Evolutionary conservation across 2,113 vertebrate species (phyloP).

Genomic region (Chloropsis hardwickii): DNA sequence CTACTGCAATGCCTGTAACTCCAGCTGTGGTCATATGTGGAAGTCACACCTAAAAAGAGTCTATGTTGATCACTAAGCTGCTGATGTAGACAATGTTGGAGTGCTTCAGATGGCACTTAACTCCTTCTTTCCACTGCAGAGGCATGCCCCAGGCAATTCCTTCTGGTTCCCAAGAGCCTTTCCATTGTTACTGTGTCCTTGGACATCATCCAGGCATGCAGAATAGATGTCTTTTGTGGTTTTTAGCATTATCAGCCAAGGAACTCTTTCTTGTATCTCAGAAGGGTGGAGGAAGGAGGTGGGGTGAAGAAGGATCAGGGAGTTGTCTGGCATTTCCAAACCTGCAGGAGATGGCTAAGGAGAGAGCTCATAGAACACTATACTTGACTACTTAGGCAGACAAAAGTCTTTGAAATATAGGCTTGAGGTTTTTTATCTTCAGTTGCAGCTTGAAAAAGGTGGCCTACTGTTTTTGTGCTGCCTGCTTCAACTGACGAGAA

Average conservation of each 20-base stretch:
- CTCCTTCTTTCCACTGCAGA: neutral
- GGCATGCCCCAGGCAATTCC: neutral
- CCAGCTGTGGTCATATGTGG: neutral
- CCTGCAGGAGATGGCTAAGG: neutral
- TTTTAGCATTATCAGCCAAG: neutral
- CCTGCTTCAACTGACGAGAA: neutral
- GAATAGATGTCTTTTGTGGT: neutral
- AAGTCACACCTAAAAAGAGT: neutral
- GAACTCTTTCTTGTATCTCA: neutral
- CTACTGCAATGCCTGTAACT: neutral
- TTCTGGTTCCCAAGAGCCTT: neutral
- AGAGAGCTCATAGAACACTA: neutral
- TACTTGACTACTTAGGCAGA: neutral
- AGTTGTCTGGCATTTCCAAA: neutral
- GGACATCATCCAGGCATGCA: neutral
- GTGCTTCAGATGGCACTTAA: neutral
- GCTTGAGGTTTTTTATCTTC: neutral
- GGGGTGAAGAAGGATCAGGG: neutral
- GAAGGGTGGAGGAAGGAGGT: neutral
- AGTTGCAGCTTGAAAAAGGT: neutral
- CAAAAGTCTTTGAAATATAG: neutral
- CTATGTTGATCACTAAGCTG: neutral
- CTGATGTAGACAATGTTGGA: fast-evolving
- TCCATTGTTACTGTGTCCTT: neutral
- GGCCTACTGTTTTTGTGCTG: neutral